These are phyloP conservation scores for Clarias laeviceps DNA, from an alignment of 2,797 vertebrate species.

Conservation along the genomic window DNA sequence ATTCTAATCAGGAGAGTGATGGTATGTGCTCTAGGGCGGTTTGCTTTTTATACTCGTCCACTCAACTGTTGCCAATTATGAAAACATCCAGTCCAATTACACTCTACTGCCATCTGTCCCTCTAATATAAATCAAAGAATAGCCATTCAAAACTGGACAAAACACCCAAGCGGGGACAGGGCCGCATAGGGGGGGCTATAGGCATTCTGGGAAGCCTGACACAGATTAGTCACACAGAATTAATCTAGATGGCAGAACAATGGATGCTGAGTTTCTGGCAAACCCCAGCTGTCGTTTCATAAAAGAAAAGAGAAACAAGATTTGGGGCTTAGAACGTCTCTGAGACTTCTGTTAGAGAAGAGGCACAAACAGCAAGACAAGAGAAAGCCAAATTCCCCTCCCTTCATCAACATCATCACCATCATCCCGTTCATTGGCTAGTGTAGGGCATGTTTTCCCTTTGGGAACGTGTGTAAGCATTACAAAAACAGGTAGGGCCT, in stretches of 20 bases:
- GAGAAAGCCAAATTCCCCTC: constrained; percentile 60
- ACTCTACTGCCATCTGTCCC: constrained; percentile 74
- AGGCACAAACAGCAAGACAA: constrained; percentile 74
- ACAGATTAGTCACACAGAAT: constrained; percentile 98
- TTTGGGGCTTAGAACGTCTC: constrained; percentile 87
- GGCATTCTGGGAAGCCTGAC: constrained; percentile 94
- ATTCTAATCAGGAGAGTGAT: constrained; percentile 41
- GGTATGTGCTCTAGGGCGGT: constrained; percentile 47
- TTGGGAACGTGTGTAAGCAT: constrained; percentile 67
- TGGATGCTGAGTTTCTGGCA: constrained; percentile 87
- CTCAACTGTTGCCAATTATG: constrained; percentile 62
- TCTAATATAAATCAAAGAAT: constrained; percentile 70
- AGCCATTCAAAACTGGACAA: constrained; percentile 62
- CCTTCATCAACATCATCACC: constrained; percentile 22
- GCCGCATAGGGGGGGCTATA: constrained; percentile 59
- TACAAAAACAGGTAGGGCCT: constrained; percentile 61
- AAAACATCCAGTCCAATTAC: constrained; percentile 66
- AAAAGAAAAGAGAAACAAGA: constrained; percentile 94
- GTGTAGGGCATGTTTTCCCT: constrained; percentile 49
- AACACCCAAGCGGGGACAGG: constrained; percentile 52
- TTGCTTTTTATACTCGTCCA: constrained; percentile 44
- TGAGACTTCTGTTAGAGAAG: constrained; percentile 78
- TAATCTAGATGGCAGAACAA: constrained; percentile 92
- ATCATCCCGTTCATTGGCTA: constrained; percentile 10
- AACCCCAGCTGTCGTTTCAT: constrained; percentile 95